Evolutionary conservation across 2,888 invertebrate species (phyloP).

Genomic region (Pteria penguin): DNA sequence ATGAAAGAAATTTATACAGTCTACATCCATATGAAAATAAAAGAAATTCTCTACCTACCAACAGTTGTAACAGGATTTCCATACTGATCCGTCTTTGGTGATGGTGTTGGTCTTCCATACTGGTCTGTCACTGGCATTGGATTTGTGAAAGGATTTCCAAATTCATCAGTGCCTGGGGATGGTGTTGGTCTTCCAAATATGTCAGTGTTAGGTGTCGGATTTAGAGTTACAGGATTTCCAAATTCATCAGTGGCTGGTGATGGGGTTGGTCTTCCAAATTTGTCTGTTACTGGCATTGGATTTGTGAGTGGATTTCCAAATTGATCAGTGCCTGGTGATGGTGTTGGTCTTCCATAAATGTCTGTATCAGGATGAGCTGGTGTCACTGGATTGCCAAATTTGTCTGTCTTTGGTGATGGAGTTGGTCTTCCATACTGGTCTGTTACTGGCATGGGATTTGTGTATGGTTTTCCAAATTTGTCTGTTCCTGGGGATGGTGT

Average conservation of each 20-base stretch:
- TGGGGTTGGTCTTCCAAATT: conserved; percentile 23
- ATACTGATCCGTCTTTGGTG: background rate
- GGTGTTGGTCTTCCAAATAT: conserved; percentile 33
- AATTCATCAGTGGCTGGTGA: conserved; percentile 2
- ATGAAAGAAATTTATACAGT: too few relatives aligned
- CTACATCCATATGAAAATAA: too few relatives aligned
- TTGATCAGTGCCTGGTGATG: conserved; percentile 2
- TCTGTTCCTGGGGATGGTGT: conserved; percentile 36
- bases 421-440: conserved; percentile 43
- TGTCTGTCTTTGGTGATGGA: conserved; percentile 27
- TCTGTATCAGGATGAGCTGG: conserved; percentile 11
- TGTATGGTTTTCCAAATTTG: conserved; percentile 13
- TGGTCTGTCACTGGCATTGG: conserved; percentile 46
- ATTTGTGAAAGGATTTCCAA: conserved; percentile 8
- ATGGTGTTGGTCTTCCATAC: conserved; percentile 1
- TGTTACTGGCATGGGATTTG: background rate
- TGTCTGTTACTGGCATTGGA: conserved; percentile 1
- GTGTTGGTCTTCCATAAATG: conserved; percentile 13
- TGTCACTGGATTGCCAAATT: conserved; percentile 4
- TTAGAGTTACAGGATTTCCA: conserved; percentile 7
- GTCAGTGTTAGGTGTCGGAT: background rate
- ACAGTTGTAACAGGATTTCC: conserved; percentile 8
- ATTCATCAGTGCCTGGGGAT: conserved; percentile 11
- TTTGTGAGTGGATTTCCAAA: conserved; percentile 35
- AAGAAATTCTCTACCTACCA: too few relatives aligned